These are phyloP conservation scores for Orthochromis malagaraziensis DNA, from an alignment of 2,113 vertebrate genomes.

Conservation along the genomic window DNA sequence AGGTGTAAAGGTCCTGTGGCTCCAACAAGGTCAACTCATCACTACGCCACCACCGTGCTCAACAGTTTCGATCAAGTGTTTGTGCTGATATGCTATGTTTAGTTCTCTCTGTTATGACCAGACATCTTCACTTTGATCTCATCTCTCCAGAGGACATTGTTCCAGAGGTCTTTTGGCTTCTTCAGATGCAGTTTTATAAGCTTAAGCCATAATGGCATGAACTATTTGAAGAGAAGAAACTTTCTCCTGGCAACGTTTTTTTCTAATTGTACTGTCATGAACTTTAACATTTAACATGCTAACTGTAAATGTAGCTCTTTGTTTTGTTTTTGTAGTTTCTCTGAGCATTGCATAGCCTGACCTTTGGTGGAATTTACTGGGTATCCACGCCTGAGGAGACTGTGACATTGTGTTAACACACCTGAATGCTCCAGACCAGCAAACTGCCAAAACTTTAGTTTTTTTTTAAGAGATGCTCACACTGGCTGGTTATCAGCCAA, in stretches of 20 bases:
- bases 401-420: neutral
- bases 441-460: neutral
- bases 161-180: neutral
- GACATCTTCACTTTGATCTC: neutral
- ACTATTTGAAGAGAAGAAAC: neutral
- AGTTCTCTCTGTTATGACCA: neutral
- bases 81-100: neutral
- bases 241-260: neutral
- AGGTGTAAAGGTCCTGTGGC: rapidly evolving
- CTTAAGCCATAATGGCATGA: neutral
- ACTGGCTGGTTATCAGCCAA: neutral
- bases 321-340: neutral
- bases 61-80: neutral
- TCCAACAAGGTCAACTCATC: neutral
- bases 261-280: neutral
- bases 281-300: neutral
- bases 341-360: neutral
- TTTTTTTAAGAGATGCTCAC: neutral
- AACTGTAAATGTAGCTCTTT: neutral
- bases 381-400: neutral
- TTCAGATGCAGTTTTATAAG: neutral
- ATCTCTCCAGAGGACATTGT: neutral
- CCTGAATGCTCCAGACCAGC: neutral
- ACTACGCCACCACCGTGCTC: neutral
- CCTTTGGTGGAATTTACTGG: neutral